Evolutionary conservation across 23 tunicate species (phyloP).

Genomic region (Halocynthia aurantium): DNA sequence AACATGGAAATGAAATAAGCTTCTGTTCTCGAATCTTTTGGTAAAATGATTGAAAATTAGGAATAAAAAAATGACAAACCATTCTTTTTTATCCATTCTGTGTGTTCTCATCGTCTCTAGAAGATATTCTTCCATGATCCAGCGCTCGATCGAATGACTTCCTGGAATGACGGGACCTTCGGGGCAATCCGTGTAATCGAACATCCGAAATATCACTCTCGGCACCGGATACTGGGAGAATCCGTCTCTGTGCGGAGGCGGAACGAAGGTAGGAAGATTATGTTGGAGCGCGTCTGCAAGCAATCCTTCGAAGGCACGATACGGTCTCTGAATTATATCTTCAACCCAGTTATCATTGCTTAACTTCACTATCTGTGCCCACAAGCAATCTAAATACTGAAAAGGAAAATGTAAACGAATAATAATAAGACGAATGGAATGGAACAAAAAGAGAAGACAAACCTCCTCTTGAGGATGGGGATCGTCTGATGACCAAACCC

Average conservation of each 20-base stretch:
- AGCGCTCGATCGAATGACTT: conserved; percentile 86
- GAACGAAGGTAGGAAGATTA: conserved; percentile 69
- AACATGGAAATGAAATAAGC: background rate
- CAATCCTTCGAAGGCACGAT: conserved; percentile 80
- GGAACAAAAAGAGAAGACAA: background rate
- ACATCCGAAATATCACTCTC: conserved; percentile 77
- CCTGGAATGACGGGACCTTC: conserved; percentile 93
- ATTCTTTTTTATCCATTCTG: conserved; percentile 81
- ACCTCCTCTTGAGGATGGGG: conserved; percentile 96
- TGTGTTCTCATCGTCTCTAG: conserved; percentile 35
- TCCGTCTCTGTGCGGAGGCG: conserved; percentile 84
- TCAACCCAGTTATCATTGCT: conserved; percentile 93
- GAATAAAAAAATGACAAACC: conserved; percentile 17
- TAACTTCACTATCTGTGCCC: conserved; percentile 81
- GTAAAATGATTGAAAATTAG: background rate
- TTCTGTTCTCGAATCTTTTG: background rate
- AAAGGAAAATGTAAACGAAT: background rate
- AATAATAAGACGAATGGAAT: background rate
- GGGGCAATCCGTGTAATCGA: conserved; percentile 93
- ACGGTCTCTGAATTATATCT: conserved; percentile 78
- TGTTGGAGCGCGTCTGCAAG: conserved; percentile 78
- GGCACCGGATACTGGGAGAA: conserved; percentile 69
- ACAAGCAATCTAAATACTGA: conserved; percentile 79
- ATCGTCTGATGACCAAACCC: conserved; percentile 93
- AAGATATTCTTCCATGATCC: conserved; percentile 86